A percentile compares a stretch with the other conserved stretches of the same genome.
Evolutionary conservation across 2,888 invertebrate species (phyloP).

Genomic region (Bimastos eiseni): DNA sequence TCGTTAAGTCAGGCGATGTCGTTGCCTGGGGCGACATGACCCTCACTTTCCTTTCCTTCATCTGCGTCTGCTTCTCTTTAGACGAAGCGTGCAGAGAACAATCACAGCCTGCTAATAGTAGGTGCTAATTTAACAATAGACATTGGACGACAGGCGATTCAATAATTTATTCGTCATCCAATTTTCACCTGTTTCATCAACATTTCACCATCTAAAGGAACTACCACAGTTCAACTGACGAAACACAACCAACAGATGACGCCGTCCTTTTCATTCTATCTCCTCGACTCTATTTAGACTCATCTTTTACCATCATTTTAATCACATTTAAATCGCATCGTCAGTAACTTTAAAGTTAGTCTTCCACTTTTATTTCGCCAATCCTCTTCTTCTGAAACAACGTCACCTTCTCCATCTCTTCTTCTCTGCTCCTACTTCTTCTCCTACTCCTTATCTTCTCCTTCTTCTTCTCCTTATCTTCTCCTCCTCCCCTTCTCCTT

Average conservation of each 20-base stretch:
- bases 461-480: not conserved
- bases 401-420: too few relatives aligned
- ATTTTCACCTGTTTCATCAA: not conserved
- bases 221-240: not conserved
- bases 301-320: too few relatives aligned
- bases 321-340: too few relatives aligned
- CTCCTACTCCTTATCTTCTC: not conserved
- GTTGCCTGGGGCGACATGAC: not conserved
- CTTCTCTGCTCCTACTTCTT: not conserved
- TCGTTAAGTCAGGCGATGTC: not conserved
- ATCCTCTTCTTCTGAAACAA: too few relatives aligned
- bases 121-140: not conserved
- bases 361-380: too few relatives aligned
- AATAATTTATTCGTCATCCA: not conserved
- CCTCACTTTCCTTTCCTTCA: not conserved
- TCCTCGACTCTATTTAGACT: too few relatives aligned
- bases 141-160: not conserved
- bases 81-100: too few relatives aligned
- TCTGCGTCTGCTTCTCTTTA: not conserved
- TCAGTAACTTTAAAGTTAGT: too few relatives aligned
- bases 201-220: not conserved
- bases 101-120: not conserved
- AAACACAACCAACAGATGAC: not conserved
- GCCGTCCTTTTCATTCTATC: not conserved
- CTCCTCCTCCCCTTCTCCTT: not conserved